Base-by-base conservation (phyloP, 2,888 invertebrate genomes). In the Yponomeuta sedellus region DNA sequence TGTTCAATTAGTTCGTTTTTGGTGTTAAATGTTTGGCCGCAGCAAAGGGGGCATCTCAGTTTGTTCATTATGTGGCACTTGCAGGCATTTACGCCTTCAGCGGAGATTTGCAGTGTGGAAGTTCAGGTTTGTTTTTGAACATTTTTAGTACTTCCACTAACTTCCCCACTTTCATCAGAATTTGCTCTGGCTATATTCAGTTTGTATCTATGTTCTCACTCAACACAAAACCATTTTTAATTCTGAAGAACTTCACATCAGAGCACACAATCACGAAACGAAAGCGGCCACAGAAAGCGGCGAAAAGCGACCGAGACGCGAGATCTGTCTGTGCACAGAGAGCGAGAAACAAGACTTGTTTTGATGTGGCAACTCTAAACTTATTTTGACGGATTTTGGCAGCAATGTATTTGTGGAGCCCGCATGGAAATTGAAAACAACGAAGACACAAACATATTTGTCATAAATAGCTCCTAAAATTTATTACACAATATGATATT, bases 31-130 rank as follows among this genome's bases (percentile, higher is more conserved):
- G 88, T 92, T 77, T 93, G 92, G 68, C 91, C 92, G 75, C 94
- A 94, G 79, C 94, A 95, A 77, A 94, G 86, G 57, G 94, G 94
- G 72, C 94, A 95, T 70, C 79, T 86, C 77, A 75, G 73, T 66
- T 91, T 88, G 77, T 90, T 93, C 94, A 94, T 93, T 75, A 73
- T 85, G 71, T 68, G 72, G 66, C 56, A 70, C 67, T 59, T 61
- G 66, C 65, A 66, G 70, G 68, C 65, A 67, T 70, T 69, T 65
- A 65, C 28, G 65, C 40, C 40, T 39, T 61, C 28, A 22, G 12
- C n/a, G 20, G n/a, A 25, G 25, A 25, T 62, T 28, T 34, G n/a
- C 62, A 10, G 28, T 11, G 39, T 25, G n/a, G 28, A 39, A 34
- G 39, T 0, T 62, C 40, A 62, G 28, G 11, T 20, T n/a, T 77